These are phyloP conservation scores for Amphipyra tragopoginis DNA, from an alignment of 2,888 invertebrate species.

Conservation along the genomic window DNA sequence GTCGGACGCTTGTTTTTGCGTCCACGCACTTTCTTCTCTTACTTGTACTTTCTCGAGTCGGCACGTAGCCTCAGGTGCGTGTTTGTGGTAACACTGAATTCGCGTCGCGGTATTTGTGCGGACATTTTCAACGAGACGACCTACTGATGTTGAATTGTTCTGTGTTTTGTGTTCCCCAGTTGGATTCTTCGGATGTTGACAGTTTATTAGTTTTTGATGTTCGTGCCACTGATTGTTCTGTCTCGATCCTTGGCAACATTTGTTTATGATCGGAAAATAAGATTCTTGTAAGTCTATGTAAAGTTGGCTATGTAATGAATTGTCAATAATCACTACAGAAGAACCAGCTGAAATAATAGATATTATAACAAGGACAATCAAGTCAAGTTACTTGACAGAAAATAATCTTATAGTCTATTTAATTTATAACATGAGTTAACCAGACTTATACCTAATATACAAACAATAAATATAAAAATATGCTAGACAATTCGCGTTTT, in stretches of 20 bases:
- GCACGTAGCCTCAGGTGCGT: constrained; percentile 63
- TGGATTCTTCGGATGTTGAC: constrained; percentile 21
- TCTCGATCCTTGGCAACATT: not conserved
- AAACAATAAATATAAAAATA: too few species aligned
- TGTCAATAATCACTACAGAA: too few species aligned
- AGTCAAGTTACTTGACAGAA: too few species aligned
- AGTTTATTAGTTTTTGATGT: constrained; percentile 8
- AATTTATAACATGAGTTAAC: too few species aligned
- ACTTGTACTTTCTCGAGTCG: constrained; percentile 82
- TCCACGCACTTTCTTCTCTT: constrained; percentile 84
- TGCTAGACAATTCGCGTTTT: too few species aligned
- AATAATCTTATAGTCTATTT: too few species aligned
- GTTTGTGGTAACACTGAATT: constrained; percentile 52
- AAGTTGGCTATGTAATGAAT: too few species aligned
- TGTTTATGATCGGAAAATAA: not conserved
- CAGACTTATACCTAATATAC: too few species aligned
- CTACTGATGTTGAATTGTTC: constrained; percentile 31
- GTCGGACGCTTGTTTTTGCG: constrained; percentile 76
- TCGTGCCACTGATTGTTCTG: not conserved
- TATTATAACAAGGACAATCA: too few species aligned
- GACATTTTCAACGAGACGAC: constrained; percentile 47
- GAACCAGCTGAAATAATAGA: too few species aligned
- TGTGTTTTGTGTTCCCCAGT: constrained; percentile 32
- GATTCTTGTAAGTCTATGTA: too few species aligned
- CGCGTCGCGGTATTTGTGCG: constrained; percentile 36